Evolutionary conservation across 2,888 invertebrate species (phyloP), one percentile per base, ranked within the genome.

Genomic region (Elysia crispata): DNA sequence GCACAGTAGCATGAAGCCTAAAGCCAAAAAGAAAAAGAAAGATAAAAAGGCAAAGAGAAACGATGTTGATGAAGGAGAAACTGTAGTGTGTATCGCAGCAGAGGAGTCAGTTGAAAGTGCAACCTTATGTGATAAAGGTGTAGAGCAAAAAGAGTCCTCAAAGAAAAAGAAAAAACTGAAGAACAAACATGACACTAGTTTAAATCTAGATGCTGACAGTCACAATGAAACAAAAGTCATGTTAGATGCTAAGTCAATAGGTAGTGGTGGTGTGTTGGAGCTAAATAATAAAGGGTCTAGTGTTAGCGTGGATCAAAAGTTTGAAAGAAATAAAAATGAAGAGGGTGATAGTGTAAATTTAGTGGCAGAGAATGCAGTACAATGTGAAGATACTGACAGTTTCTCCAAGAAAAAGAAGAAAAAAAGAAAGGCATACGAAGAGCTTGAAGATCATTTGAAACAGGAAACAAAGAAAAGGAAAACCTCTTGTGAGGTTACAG

Each of bases 11-110:
- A 41, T 41, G 41, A 41, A 41, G 41, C 11, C 41, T 41, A 41
- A 41, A 41, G 11, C 5, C 41, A 49, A 31, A 15, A 72, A 41
- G 23, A 73, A 57, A 28, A 72, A 67, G 75, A 67, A 69, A 33
- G 77, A 31, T 69, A 64, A 20, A 60, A 76, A 79, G 75, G 79
- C 78, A 57, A 70, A 77, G 66, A 69, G 73, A 25, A 67, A 80
- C 79, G 77, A 79, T 1, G 23, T n/a, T 54, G 77, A 70, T 23
- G 70, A 77, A 54, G 57, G 5, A 66, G 30, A 66, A 25, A 25
- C 5, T 41, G 41, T 6, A 11, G 41, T 11, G 41, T 41, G 41
- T 41, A 11, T 11, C 11, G 5, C 41, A 11, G 41, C 41, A 41
- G 3, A 3, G 3, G 41, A 41, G 11, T 41, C 41, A 41, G 11